Evolutionary conservation across 2,113 vertebrate genomes (phyloP), one percentile per base, ranked within the genome.

Genomic region (Ivindomyrus marchei): DNA sequence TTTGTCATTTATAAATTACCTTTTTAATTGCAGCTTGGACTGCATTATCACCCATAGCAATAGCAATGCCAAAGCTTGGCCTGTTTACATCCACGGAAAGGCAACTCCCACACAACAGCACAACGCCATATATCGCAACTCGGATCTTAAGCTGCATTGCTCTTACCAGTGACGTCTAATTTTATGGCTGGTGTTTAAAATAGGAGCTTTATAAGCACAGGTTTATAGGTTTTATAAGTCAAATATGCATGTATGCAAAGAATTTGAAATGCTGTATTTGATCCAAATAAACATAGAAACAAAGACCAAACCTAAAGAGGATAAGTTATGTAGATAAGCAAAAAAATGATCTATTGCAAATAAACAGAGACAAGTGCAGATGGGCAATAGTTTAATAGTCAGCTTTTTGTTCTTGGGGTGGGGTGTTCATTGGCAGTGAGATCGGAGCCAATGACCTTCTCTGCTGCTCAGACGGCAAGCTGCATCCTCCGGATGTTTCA

Each of bases 1-100:
- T 85, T 3, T 97, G 97, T 77, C 13, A 77, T 66, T 70, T 70
- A 70, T 70, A 31, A 70, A 70, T 31, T 27, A 70, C 62, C 62
- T 70, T 31, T 31, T 70, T 70, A 70, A 70, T 70, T 70, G 62
- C 62, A 70, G 62, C n/a, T 70, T 70, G 62, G 62, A 31, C 27
- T 31, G 62, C 62, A 70, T 70, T 70, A 70, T 13, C 10, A 70
- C 62, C 62, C 62, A 70, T 70, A 70, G 62, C 62, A 13, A 70
- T 31, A 10, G 10, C 27, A 70, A 11, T 70, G 62, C 62, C 27
- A 13, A 31, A 70, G 62, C n/a, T 11, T 27, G 27, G n/a, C 62
- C 10, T 31, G n/a, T 70, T 70, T 70, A 70, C 10, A 70, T 31
- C 10, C n/a, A 31, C 3, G 62, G 8, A 11, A 70, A 70, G 62